A percentile compares a stretch with the other conserved stretches of the same genome.
phyloP scores from a whole-genome alignment of 2,888 invertebrate genomes.

The Reticulitermes lucifugus region DNA sequence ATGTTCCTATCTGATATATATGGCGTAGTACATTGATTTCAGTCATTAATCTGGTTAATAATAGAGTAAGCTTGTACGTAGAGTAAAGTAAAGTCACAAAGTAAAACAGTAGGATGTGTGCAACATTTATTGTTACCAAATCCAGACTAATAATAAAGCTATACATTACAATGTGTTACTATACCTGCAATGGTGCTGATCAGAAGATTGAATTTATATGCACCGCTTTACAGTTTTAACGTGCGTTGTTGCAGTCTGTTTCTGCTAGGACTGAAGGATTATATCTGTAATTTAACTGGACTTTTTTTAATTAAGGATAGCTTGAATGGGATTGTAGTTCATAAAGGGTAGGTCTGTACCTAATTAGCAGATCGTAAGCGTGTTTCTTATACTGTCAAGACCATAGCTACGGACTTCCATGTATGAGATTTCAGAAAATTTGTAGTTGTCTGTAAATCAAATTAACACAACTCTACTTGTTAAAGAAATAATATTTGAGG shows the following conservation, averaged over 20 bases:
- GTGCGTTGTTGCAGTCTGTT: neutral
- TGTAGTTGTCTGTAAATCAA: too few relatives aligned
- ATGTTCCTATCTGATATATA: constrained; percentile 1
- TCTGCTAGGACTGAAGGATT: neutral
- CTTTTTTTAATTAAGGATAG: too few relatives aligned
- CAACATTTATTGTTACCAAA: neutral
- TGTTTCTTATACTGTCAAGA: too few relatives aligned
- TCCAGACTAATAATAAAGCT: neutral
- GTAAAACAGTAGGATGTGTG: neutral
- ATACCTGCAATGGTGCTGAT: neutral
- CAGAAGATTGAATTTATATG: neutral
- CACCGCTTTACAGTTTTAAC: neutral
- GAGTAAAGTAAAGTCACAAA: neutral
- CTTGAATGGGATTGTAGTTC: too few relatives aligned
- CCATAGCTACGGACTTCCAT: too few relatives aligned
- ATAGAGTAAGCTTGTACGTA: neutral
- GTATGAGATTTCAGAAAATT: too few relatives aligned
- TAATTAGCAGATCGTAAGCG: too few relatives aligned
- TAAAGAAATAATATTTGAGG: too few relatives aligned
- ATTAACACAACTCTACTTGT: too few relatives aligned
- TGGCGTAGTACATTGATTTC: neutral
- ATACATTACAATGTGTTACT: neutral
- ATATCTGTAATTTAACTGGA: too few relatives aligned
- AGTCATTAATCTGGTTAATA: neutral
- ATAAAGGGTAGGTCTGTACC: too few relatives aligned